Evolutionary conservation across 1,140 invertebrate genomes (phyloP), one percentile per base, ranked within the genome.

Genomic region (Bombus confusus): DNA sequence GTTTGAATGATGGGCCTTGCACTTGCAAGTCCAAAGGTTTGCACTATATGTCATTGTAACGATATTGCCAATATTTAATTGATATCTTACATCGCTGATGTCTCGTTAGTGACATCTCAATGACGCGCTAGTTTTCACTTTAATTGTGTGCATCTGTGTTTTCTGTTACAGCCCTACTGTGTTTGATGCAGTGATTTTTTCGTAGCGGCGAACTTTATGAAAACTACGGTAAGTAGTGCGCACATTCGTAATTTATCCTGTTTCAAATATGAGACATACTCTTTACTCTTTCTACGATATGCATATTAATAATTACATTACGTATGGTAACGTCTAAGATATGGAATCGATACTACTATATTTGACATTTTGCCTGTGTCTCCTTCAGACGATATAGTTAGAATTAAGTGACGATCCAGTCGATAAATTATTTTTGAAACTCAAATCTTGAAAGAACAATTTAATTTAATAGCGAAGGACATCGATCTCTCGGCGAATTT

Each of bases 201-300:
- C 69, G 59, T 71, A 68, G 37, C 79, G 52, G 66, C 52, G 86
- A 90, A 87, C 71, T 90, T 90, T 83, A 90, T 90, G 89, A 90
- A 76, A 83, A 90, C 86, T 90, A 82, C 47, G 89, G 89, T 90
- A 85, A 90, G 86, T 86, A 71, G 62, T 15, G 47, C 22, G 69
- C 76, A 71, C 82, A 82, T 90, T 87, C 79, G 79, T 84, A 83
- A 90, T 80, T 90, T 81, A 87, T 85, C 78, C 82, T 85, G 2
- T 52, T 8, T 52, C 47, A 8, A 52, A 52, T 52, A 22, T 6
- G 18, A 18, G 47, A 22, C 47, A 52, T 22, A 52, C 1, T 52
- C 47, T 6, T 52, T 52, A 18, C 5, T 52, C 5, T 52, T 52
- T 22, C 18, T 52, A 52, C 47, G 18, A 18, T 18, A 18, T 52